A percentile compares a stretch with the other conserved stretches of the same genome.
Conservation (phyloP, 92 coral and sea anemone species). For the Parazoanthus swiftii region DNA sequence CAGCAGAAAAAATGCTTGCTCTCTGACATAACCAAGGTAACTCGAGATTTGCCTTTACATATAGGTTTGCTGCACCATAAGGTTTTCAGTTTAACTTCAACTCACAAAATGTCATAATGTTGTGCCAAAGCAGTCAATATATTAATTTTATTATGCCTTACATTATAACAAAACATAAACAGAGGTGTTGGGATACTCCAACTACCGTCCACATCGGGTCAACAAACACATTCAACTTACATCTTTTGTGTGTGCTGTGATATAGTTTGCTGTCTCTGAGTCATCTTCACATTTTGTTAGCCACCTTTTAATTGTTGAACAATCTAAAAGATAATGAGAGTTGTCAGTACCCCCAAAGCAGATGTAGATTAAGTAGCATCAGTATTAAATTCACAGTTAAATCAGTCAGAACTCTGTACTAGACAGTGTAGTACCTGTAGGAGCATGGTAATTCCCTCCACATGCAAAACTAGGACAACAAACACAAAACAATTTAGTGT, state of each 20-base stretch:
- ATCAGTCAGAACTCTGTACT: background rate
- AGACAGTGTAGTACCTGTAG: constrained; percentile 31
- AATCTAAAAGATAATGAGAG: constrained; percentile 52
- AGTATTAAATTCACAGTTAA: background rate
- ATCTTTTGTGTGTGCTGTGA: constrained; percentile 96
- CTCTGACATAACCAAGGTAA: no score
- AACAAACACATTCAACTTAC: constrained; percentile 52
- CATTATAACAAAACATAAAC: background rate
- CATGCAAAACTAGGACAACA: constrained; percentile 31
- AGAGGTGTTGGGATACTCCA: no score
- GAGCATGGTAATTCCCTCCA: constrained; percentile 40
- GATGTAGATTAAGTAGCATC: background rate
- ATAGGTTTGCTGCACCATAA: no score
- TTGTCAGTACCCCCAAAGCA: background rate
- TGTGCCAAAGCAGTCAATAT: no score
- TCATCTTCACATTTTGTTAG: constrained; percentile 95
- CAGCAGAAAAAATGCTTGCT: no score
- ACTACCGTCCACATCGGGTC: no score
- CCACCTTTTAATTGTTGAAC: constrained; percentile 84
- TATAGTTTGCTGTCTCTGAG: constrained; percentile 96
- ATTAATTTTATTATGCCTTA: no score
- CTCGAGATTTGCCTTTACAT: no score
- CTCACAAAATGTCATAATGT: no score
- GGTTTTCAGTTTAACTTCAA: no score
- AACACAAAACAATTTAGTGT: background rate